Percentiles rank a stretch among this genome's conserved stretches.
Conservation (phyloP, 2,113 vertebrate genomes). For the Cololabis saira region DNA sequence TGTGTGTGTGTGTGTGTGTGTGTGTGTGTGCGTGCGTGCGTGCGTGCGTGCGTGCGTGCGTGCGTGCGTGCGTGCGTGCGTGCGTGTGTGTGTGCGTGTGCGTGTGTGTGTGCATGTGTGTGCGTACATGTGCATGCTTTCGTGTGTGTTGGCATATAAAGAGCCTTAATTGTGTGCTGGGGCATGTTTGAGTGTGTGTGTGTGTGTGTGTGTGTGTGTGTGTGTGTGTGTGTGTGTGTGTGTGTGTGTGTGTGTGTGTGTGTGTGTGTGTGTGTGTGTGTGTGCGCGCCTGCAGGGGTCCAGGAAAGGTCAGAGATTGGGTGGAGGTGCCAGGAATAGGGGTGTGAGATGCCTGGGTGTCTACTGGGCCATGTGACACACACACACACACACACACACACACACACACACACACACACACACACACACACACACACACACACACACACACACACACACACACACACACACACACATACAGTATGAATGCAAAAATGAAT, state of each 20-base stretch:
- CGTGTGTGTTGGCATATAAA: not conserved
- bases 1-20: slow-evolving; percentile 33
- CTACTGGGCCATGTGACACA: slow-evolving; percentile 63
- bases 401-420: slow-evolving; percentile 21
- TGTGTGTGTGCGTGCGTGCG: slow-evolving; percentile 25
- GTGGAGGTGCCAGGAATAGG: slow-evolving; percentile 82
- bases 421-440: slow-evolving; percentile 17
- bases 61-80: slow-evolving; percentile 44
- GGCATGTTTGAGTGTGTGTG: slow-evolving; percentile 34
- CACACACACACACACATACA: slow-evolving; percentile 4
- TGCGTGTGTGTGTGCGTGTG: slow-evolving; percentile 26
- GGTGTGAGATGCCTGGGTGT: slow-evolving; percentile 82
- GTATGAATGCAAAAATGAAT: not conserved
- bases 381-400: slow-evolving; percentile 18
- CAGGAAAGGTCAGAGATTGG: slow-evolving; percentile 81
- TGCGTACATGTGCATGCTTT: no score
- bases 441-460: slow-evolving; percentile 21
- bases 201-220: slow-evolving; percentile 11
- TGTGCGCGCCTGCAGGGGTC: slow-evolving; percentile 49
- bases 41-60: slow-evolving; percentile 29
- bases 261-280: slow-evolving; percentile 27
- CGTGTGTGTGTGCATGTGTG: no score
- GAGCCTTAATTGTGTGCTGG: not conserved
- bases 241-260: slow-evolving; percentile 15
- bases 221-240: slow-evolving; percentile 19